These are phyloP conservation scores for Acyrthosiphon pisum DNA, from an alignment of 1,140 invertebrate species.

Conservation along the genomic window DNA sequence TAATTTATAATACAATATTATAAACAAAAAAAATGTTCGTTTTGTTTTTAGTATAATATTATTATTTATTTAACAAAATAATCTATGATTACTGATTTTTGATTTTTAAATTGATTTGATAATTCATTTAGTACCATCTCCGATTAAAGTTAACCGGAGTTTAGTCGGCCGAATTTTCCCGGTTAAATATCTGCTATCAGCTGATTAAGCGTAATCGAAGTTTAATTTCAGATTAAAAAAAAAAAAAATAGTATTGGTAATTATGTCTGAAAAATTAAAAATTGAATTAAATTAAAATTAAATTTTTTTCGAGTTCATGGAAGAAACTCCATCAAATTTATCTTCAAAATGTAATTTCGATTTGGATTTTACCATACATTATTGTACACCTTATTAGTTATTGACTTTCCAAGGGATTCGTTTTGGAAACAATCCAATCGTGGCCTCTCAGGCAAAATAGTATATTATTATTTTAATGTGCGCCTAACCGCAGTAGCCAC, in stretches of 20 bases:
- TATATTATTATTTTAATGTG: not conserved
- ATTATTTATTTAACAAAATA: too few species aligned
- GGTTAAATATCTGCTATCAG: too few species aligned
- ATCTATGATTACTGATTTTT: not conserved
- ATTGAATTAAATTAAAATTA: not conserved
- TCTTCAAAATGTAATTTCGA: not conserved
- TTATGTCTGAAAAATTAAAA: not conserved
- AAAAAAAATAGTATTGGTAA: not conserved
- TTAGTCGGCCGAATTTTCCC: too few species aligned
- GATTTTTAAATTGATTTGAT: not conserved
- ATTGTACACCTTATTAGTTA: not conserved
- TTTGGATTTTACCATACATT: not conserved
- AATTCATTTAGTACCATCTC: too few species aligned
- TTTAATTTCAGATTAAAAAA: not conserved
- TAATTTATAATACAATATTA: not conserved
- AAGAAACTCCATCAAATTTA: not conserved
- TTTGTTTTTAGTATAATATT: too few species aligned
- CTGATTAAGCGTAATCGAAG: too few species aligned
- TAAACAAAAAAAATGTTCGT: not conserved
- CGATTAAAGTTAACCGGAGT: too few species aligned
- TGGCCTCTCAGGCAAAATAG: not conserved
- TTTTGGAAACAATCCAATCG: not conserved
- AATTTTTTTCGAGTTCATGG: not conserved
- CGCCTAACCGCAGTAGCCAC: not conserved
- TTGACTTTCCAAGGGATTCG: not conserved